phyloP scores from a whole-genome alignment of 2,888 invertebrate genomes.

The Agrochola lota region DNA sequence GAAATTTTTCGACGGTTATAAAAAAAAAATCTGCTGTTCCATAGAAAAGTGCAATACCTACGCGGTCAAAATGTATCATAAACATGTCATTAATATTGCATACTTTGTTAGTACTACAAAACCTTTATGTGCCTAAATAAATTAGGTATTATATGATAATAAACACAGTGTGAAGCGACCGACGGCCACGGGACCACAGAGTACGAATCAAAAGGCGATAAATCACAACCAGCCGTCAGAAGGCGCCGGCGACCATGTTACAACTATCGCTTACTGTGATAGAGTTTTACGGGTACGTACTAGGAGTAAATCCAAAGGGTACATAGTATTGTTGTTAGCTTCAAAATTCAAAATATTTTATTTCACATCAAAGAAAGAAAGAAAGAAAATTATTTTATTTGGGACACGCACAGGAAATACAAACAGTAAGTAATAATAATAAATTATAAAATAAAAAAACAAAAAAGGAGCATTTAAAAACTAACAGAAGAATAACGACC shows the following conservation, averaged over 20 bases:
- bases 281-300: not conserved
- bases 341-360: not conserved
- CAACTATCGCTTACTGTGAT: conserved; percentile 14
- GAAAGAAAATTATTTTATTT: too few relatives aligned
- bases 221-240: conserved; percentile 11
- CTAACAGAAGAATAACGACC: too few relatives aligned
- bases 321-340: not conserved
- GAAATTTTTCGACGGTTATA: too few relatives aligned
- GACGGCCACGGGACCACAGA: not conserved
- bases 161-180: not conserved
- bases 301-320: not conserved
- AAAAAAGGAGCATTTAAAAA: too few relatives aligned
- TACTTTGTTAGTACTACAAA: not conserved
- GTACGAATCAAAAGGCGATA: conserved; percentile 12
- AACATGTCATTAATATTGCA: not conserved
- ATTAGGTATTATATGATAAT: not conserved
- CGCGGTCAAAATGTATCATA: too few relatives aligned
- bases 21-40: too few relatives aligned
- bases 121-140: not conserved
- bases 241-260: conserved; percentile 31
- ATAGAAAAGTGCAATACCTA: too few relatives aligned
- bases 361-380: too few relatives aligned
- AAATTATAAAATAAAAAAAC: too few relatives aligned
- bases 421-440: too few relatives aligned
- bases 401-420: too few relatives aligned